phyloP scores from a whole-genome alignment of 1,140 invertebrate species.

The Pseudomyrmex cubaensis region DNA sequence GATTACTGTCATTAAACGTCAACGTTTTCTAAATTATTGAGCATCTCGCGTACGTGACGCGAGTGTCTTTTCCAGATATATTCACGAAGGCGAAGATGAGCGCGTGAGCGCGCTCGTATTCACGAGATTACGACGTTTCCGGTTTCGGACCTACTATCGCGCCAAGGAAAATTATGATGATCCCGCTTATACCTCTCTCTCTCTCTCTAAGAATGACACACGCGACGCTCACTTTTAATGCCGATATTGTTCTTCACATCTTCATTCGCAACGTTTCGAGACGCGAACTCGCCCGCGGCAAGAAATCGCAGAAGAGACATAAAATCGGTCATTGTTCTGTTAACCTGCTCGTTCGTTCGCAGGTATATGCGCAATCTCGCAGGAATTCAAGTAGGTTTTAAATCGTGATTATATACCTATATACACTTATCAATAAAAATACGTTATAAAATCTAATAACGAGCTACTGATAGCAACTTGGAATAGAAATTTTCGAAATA shows the following conservation, averaged over 20 bases:
- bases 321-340: slow-evolving; percentile 48
- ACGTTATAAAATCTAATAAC: neutral
- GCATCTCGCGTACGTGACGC: neutral
- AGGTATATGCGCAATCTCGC: neutral
- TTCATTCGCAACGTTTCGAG: slow-evolving; percentile 1
- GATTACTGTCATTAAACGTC: slow-evolving; percentile 51
- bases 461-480: neutral
- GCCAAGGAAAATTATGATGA: slow-evolving; percentile 68
- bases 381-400: neutral
- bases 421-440: neutral
- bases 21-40: slow-evolving; percentile 43
- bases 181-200: slow-evolving; percentile 63
- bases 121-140: slow-evolving; percentile 69
- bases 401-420: slow-evolving; percentile 1
- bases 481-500: neutral
- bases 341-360: neutral
- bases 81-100: slow-evolving; percentile 30
- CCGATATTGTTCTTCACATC: slow-evolving; percentile 63
- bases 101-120: slow-evolving; percentile 55
- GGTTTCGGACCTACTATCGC: slow-evolving; percentile 52
- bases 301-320: slow-evolving; percentile 8
- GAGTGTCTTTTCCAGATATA: neutral
- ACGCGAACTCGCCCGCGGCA: too few species aligned
- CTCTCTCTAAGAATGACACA: slow-evolving; percentile 64
- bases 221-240: slow-evolving; percentile 45